Percentiles rank a stretch among this genome's conserved stretches.
Evolutionary conservation across 1,140 invertebrate species (phyloP).

Genomic region (Lepeophtheirus salmonis): DNA sequence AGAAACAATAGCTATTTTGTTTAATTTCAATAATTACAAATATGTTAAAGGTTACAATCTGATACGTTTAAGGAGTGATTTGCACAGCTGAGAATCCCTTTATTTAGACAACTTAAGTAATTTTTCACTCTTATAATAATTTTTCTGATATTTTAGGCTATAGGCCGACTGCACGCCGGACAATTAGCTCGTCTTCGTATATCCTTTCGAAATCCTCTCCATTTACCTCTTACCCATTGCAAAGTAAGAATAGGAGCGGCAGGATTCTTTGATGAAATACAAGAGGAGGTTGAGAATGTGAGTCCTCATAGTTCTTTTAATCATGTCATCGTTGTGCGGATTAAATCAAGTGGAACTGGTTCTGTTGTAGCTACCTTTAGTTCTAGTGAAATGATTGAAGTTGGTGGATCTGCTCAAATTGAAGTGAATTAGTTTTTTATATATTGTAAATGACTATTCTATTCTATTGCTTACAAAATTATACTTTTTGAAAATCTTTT

Average conservation of each 20-base stretch:
- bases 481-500: too few relatives aligned
- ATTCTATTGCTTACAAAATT: too few relatives aligned
- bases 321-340: not conserved
- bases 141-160: too few relatives aligned
- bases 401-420: not conserved
- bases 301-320: not conserved
- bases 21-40: too few relatives aligned
- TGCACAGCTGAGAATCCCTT: too few relatives aligned
- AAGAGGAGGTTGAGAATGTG: not conserved
- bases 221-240: slow-evolving; percentile 26
- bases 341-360: not conserved
- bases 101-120: too few relatives aligned
- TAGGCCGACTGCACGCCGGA: slow-evolving; percentile 11
- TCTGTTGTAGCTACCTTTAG: not conserved
- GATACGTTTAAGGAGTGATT: too few relatives aligned
- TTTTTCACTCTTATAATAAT: too few relatives aligned
- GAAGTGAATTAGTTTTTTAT: not conserved
- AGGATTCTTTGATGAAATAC: slow-evolving; percentile 23
- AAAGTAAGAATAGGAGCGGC: slow-evolving; percentile 28
- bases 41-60: too few relatives aligned
- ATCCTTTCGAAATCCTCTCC: slow-evolving; percentile 29
- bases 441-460: not conserved
- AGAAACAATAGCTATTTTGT: too few relatives aligned
- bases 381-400: not conserved
- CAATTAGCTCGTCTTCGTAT: slow-evolving; percentile 21